Evolutionary conservation across 2,113 vertebrate genomes (phyloP).

Genomic region (Peromyscus polionotus): DNA sequence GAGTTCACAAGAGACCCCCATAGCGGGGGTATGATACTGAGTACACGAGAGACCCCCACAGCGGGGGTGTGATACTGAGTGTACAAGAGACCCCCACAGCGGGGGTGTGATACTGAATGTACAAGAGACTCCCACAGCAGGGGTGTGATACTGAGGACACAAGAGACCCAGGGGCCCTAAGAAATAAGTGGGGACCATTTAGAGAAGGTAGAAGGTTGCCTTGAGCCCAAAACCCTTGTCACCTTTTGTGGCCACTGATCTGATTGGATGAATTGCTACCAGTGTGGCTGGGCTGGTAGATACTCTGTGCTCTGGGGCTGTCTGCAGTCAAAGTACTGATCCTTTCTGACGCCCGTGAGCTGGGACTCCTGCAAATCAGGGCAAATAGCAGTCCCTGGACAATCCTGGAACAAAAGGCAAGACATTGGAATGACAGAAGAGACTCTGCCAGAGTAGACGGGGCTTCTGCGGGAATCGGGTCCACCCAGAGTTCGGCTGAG

Average conservation of each 20-base stretch:
- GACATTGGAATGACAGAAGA: accelerated
- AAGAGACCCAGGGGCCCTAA: too few species aligned
- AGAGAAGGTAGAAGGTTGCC: neutral
- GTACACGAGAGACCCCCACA: accelerated
- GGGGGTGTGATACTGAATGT: too few species aligned
- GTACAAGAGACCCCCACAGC: accelerated
- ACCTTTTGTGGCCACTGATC: neutral
- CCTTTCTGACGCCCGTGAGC: neutral
- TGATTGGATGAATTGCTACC: neutral
- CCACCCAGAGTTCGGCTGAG: accelerated
- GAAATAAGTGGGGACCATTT: neutral
- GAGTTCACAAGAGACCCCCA: accelerated
- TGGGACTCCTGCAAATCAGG: neutral
- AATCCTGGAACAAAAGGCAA: neutral
- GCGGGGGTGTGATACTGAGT: too few species aligned
- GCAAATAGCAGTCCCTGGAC: neutral
- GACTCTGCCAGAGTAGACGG: too few species aligned
- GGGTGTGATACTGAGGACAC: accelerated
- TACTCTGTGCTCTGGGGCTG: neutral
- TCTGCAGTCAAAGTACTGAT: neutral
- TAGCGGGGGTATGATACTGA: too few species aligned
- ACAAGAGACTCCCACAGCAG: accelerated
- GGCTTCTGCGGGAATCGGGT: accelerated
- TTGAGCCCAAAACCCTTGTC: too few species aligned
- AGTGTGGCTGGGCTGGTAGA: neutral